Evolutionary conservation across 2,113 vertebrate species (phyloP).

Genomic region (Solenodon paradoxus): DNA sequence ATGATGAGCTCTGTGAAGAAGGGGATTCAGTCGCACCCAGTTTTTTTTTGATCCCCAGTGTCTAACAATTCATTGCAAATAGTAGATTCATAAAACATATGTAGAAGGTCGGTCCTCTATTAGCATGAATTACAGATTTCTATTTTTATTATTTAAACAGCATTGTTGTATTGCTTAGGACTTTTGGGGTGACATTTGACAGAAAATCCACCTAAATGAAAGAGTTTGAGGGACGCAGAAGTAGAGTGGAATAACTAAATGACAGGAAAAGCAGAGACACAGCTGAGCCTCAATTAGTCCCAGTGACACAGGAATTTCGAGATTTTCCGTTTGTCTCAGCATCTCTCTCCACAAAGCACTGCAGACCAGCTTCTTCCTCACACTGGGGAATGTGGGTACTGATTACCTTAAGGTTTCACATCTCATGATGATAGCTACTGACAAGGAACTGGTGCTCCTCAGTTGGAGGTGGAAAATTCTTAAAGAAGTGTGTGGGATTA

Average conservation of each 20-base stretch:
- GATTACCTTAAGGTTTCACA: background rate
- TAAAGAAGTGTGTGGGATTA: background rate
- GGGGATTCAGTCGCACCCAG: background rate
- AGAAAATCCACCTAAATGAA: background rate
- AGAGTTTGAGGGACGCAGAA: background rate
- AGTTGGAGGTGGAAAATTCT: background rate
- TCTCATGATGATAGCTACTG: background rate
- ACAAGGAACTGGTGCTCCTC: background rate
- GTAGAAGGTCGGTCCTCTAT: background rate
- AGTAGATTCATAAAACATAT: background rate
- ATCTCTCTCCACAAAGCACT: background rate
- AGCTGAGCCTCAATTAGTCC: background rate
- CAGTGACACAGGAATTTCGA: background rate
- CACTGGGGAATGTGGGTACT: background rate
- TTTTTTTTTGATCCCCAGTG: background rate
- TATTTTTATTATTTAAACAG: background rate
- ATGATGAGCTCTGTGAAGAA: too few relatives aligned
- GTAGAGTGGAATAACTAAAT: background rate
- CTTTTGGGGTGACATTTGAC: background rate
- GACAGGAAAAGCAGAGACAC: background rate
- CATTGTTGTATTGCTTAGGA: background rate
- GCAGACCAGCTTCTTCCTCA: background rate
- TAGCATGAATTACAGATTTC: background rate
- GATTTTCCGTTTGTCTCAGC: background rate
- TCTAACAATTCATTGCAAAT: background rate